Percentiles rank a stretch among this genome's conserved stretches.
Evolutionary conservation across 2,113 vertebrate genomes (phyloP).

Genomic region (Oncorhynchus gorbuscha): DNA sequence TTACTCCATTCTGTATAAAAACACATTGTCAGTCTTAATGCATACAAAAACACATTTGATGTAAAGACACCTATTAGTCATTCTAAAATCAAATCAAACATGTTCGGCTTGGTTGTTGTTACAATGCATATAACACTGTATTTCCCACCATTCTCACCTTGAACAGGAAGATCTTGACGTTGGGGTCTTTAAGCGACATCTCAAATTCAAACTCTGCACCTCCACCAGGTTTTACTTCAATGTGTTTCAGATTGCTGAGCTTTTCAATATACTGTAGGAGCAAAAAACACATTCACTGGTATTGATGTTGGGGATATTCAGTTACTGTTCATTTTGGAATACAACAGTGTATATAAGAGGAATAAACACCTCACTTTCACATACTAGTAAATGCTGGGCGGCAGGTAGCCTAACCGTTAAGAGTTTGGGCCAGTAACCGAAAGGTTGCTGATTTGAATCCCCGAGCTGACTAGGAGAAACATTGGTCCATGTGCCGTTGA

Average conservation of each 20-base stretch:
- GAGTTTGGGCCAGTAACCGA: too few species aligned
- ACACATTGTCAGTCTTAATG: not conserved
- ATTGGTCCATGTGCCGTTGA: too few species aligned
- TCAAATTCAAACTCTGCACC: constrained; percentile 81
- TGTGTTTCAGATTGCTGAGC: constrained; percentile 75
- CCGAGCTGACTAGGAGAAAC: too few species aligned
- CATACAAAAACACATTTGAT: not conserved
- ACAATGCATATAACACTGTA: not conserved
- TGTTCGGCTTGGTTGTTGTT: not conserved
- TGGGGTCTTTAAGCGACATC: constrained; percentile 78
- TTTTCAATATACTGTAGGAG: constrained; percentile 72
- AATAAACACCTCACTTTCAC: too few species aligned
- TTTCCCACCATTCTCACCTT: constrained; percentile 75
- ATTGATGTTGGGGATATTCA: too few species aligned
- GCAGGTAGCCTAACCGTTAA: too few species aligned
- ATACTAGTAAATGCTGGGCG: too few species aligned
- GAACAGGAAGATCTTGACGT: constrained; percentile 81
- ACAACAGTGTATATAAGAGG: too few species aligned
- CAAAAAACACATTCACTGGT: not conserved
- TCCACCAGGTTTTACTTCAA: constrained; percentile 72
- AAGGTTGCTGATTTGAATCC: too few species aligned
- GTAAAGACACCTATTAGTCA: not conserved
- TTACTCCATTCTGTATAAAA: constrained; percentile 78
- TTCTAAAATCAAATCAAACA: not conserved
- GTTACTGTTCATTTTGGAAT: too few species aligned